Evolutionary conservation across 2,113 vertebrate genomes (phyloP).

Genomic region (Trematomus loennbergii): DNA sequence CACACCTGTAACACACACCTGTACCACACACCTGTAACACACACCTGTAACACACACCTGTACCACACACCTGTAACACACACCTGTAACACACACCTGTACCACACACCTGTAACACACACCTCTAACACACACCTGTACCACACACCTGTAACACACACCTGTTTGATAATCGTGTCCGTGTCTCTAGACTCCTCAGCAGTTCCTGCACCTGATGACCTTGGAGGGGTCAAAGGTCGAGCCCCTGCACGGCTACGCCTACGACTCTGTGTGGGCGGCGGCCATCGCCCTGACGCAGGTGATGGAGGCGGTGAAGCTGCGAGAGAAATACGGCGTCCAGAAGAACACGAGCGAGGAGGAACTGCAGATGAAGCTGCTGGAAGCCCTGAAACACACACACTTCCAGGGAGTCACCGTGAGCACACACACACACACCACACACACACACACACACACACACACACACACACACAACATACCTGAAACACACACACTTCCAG

Average conservation of each 20-base stretch:
- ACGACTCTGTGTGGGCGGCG: constrained; percentile 94
- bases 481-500: constrained; percentile 91
- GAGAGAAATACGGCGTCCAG: constrained; percentile 83
- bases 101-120: too few species aligned
- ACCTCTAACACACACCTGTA: too few species aligned
- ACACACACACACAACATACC: constrained; percentile 64
- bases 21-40: too few species aligned
- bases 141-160: too few species aligned
- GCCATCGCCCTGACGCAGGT: constrained; percentile 88
- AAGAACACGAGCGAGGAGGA: constrained; percentile 88
- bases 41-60: too few species aligned
- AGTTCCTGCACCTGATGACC: constrained; percentile 87
- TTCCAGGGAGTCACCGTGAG: constrained; percentile 95
- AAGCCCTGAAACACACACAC: constrained; percentile 89
- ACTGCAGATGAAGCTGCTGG: constrained; percentile 86
- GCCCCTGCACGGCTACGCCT: constrained; percentile 92
- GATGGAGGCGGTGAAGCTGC: constrained; percentile 85
- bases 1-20: too few species aligned
- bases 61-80: too few species aligned
- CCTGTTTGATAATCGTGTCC: background rate
- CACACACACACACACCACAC: too few species aligned
- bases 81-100: too few species aligned
- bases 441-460: constrained; percentile 73
- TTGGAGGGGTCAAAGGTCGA: constrained; percentile 82
- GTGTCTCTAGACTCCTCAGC: constrained; percentile 87